A percentile compares a stretch with the other conserved stretches of the same genome.
phyloP scores from a whole-genome alignment of 1,140 invertebrate species.

The Calephelis virginiensis region DNA sequence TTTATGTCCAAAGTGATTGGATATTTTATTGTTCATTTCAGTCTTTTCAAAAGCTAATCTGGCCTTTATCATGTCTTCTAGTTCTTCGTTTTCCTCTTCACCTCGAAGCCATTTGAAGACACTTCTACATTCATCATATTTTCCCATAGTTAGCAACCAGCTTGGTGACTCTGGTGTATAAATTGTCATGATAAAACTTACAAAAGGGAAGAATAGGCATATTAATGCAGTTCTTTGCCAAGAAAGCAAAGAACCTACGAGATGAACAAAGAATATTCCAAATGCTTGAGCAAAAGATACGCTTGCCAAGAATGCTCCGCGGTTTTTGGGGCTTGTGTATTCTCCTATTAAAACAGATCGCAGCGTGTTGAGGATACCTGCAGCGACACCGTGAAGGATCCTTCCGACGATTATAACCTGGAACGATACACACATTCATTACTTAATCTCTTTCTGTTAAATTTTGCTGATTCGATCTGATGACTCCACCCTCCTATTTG shows the following conservation, averaged over 20 bases:
- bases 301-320: slow-evolving; percentile 75
- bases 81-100: slow-evolving; percentile 47
- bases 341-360: slow-evolving; percentile 49
- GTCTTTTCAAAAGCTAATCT: slow-evolving; percentile 34
- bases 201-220: slow-evolving; percentile 62
- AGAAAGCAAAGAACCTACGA: slow-evolving; percentile 75
- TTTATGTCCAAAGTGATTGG: slow-evolving; percentile 27
- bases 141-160: slow-evolving; percentile 79
- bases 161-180: slow-evolving; percentile 84
- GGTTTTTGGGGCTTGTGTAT: slow-evolving; percentile 68
- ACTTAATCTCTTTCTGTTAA: too few species aligned
- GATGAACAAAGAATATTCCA: slow-evolving; percentile 76
- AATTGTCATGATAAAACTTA: slow-evolving; percentile 61
- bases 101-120: slow-evolving; percentile 74
- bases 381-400: slow-evolving; percentile 33
- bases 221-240: slow-evolving; percentile 78
- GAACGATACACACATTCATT: slow-evolving; percentile 2
- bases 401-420: slow-evolving; percentile 35
- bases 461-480: too few species aligned
- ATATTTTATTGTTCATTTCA: slow-evolving; percentile 29
- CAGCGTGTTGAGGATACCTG: slow-evolving; percentile 33
- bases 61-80: slow-evolving; percentile 53
- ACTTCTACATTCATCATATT: slow-evolving; percentile 60
- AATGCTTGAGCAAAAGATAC: slow-evolving; percentile 69
- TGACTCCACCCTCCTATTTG: too few species aligned